Evolutionary conservation across 2,113 vertebrate species (phyloP).

Genomic region (Salminus brasiliensis): DNA sequence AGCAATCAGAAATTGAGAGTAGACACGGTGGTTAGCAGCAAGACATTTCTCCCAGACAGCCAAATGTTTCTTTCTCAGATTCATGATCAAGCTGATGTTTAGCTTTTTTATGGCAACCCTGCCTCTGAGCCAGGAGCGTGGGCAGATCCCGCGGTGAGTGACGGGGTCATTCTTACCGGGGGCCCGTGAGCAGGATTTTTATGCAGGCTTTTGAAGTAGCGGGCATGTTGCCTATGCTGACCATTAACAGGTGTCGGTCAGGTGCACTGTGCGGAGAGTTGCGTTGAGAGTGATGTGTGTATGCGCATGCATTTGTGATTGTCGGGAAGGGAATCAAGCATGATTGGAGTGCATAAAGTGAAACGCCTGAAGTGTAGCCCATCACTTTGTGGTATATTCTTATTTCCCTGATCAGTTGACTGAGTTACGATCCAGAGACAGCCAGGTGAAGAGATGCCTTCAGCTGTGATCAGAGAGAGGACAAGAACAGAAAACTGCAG

Average conservation of each 20-base stretch:
- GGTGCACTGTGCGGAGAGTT: background rate
- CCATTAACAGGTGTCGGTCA: constrained; percentile 18
- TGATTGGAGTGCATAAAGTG: background rate
- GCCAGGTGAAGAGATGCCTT: constrained; percentile 25
- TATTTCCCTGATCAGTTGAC: constrained; percentile 36
- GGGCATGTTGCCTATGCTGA: background rate
- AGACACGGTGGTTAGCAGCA: too few species aligned
- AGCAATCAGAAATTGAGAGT: too few species aligned
- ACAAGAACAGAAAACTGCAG: constrained; percentile 11
- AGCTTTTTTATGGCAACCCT: too few species aligned
- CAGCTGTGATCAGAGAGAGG: constrained; percentile 33
- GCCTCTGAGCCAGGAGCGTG: background rate
- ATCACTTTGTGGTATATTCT: constrained; percentile 1
- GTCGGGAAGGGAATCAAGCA: background rate
- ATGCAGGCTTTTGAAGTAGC: constrained; percentile 8
- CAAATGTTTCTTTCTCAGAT: too few species aligned
- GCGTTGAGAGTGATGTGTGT: background rate
- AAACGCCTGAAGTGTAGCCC: constrained; percentile 49
- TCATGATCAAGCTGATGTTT: too few species aligned
- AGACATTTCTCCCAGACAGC: too few species aligned
- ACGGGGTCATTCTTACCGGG: constrained; percentile 4
- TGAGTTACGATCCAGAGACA: constrained; percentile 6
- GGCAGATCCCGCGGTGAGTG: background rate
- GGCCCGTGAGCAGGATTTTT: background rate
- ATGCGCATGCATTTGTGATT: constrained; percentile 7